Base-by-base conservation (phyloP, 2,888 invertebrate species). In the Agonopterix subpropinquella region DNA sequence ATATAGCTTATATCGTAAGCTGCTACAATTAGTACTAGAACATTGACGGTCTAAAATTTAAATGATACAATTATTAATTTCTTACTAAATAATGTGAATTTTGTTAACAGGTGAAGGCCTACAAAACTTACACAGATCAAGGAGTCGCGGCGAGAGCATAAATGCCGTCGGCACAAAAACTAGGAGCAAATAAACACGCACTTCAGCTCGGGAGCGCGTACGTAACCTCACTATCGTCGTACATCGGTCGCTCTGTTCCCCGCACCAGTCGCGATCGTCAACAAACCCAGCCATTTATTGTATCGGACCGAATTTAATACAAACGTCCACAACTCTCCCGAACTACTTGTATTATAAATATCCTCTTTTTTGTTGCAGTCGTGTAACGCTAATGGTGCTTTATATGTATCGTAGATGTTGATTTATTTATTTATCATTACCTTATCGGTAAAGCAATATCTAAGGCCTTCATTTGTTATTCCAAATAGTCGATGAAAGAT, bases 121-220 rank as follows among this genome's bases (percentile, higher is more conserved):
- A 70, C 90, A 91, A 61, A 92, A 91, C 62, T 80, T 95, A 74
- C 92, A 94, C 77, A 91, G 95, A 77, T 94, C 95, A 62, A 91
- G 93, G 76, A 95, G 95, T 84, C 93, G 95, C 79, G 93, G 94
- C 65, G 95, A 95, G 75, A 93, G 94, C 67, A 90, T 95, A 70
- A 94, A 94, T 82, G 90, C 91, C 56, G 89, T 93, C 61, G 94
- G 93, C 61, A 91, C 91, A 58, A 86, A 85, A 66, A 75, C 81
- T 58, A 74, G 88, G 53, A 86, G 78, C 79, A 88, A 87, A 80
- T 88, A 86, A 68, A 75, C 55, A 50, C 50, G 42, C 52, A 53
- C 45, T 44, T 50, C 51, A 52, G 52, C 54, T 49, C 52, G 36
- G 54, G 39, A 41, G 45, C 41, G 50, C 53, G 46, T 44, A 50